Base-by-base conservation (phyloP, 1,140 invertebrate species). In the Geopemphigus sp. region DNA sequence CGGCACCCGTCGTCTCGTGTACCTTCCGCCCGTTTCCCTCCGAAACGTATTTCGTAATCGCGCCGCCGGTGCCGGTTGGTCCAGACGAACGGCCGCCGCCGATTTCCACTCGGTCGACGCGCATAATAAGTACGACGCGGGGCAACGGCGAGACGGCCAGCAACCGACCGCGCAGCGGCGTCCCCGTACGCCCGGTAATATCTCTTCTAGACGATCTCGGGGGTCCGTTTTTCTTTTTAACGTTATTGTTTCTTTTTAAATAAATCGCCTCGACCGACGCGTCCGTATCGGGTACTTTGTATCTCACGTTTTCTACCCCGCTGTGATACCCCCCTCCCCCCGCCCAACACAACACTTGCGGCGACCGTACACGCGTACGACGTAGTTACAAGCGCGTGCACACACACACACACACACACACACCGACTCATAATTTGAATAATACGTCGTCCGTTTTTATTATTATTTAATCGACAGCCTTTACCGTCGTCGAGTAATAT, bases 291-390 rank as follows among this genome's bases (percentile, higher is more conserved):
- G 26, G 26, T 39, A 39, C n/a, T 59, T 45, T 22, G 54, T 24
- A 76, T 76, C 73, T 76, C 73, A 76, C 73, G 73, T 76, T 57
- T 76, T 76, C 32, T 56, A 76, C 56, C 73, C 73, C 73, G 73
- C 73, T 76, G 73, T 56, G 73, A 45, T 22, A 32, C 73, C n/a
- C 61, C 5, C 8, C 15, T 29, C 61, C n/a, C n/a, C n/a, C n/a
- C n/a, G n/a, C n/a, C n/a, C n/a, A n/a, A n/a, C n/a, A n/a, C n/a
- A n/a, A 19, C 59, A 10, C 61, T 19, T 6, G 0, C 26, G 29
- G 61, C 26, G 29, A 26, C 17, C 61, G 61, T 29, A 39, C 47
- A 14, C 14, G 12, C 47, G n/a, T n/a, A 50, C 14, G 59, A 63
- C 45, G 50, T n/a, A 8, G 26, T 19, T 26, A 6, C 29, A 3